Evolutionary conservation across 2,888 invertebrate genomes (phyloP), one percentile per base, ranked within the genome.

Genomic region (Lasioglossum vierecki): DNA sequence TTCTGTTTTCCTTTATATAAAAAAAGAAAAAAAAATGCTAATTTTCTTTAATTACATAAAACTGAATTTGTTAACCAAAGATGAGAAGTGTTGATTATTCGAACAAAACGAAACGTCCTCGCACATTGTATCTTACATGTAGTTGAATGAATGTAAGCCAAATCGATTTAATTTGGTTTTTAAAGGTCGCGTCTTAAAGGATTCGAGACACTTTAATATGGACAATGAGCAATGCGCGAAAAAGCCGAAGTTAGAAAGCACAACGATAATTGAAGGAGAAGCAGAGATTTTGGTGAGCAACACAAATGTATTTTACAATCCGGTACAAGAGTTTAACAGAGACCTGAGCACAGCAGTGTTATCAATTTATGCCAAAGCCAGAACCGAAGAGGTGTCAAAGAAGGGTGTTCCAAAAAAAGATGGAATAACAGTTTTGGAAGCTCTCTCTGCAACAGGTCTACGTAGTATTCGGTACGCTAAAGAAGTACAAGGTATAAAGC

Each of bases 291-390:
- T 96, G 78, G 96, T 98, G 2, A 95, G 95, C 46, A 95, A 96
- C 71, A 97, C 97, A 60, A 97, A 97, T 93, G 99, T 99, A 0
- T 99, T 99, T 95, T 99, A 99, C 94, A 99, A 99, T 95, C 98
- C 99, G 0, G 99, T 99, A 1, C 99, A 99, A 95, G 99, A 99
- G 95, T 99, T 99, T 93, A 99, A 99, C 95, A 96, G 99, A 88
- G 99, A 99, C 95, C 95, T 99, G 88, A 98, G 98, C 93, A 96
- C 98, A 91, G 96, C 97, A 8, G 98, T 97, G 0, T 94, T 98
- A 39, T 96, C 96, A 82, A 95, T 97, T n/a, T 98, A 97, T 93
- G 96, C 96, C 11, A 95, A 96, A 57, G 44, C 79, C 6, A 74
- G 53, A 60, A 53, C 90, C 96, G 96, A 39, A 95, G 95, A 91